A percentile compares a stretch with the other conserved stretches of the same genome.
phyloP scores from a whole-genome alignment of 1,140 invertebrate species.

The Ladona fulva region DNA sequence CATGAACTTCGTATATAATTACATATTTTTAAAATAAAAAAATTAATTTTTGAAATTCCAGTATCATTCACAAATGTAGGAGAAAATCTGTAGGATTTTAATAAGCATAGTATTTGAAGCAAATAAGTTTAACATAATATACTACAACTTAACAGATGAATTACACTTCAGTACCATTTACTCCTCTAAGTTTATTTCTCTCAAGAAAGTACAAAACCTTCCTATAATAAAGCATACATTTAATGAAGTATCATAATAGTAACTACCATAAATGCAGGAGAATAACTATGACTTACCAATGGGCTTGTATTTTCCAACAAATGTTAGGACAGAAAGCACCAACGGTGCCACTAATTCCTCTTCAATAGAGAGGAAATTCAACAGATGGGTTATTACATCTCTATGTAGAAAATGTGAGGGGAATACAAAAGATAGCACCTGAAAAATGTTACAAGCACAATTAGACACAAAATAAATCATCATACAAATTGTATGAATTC shows the following conservation, averaged over 20 bases:
- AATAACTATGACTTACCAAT: constrained; percentile 59
- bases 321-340: constrained; percentile 75
- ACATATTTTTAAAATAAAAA: no score
- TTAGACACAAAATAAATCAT: constrained; percentile 2
- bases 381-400: constrained; percentile 70
- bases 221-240: no score
- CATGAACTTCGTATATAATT: no score
- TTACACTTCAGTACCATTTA: no score
- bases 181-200: no score
- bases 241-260: constrained; percentile 19
- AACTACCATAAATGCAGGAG: constrained; percentile 16
- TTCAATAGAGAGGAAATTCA: constrained; percentile 66
- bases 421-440: constrained; percentile 81
- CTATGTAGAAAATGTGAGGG: constrained; percentile 83
- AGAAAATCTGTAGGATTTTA: no score
- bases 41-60: no score
- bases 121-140: no score
- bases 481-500: background rate
- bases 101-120: no score
- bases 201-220: no score
- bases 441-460: constrained; percentile 27
- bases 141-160: no score
- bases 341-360: constrained; percentile 75
- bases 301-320: constrained; percentile 75
- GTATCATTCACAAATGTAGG: no score